Percentiles rank a stretch among this genome's conserved stretches.
These are phyloP conservation scores for Caenorhabditis afra DNA, from an alignment of 2,888 invertebrate genomes.

Conservation along the genomic window DNA sequence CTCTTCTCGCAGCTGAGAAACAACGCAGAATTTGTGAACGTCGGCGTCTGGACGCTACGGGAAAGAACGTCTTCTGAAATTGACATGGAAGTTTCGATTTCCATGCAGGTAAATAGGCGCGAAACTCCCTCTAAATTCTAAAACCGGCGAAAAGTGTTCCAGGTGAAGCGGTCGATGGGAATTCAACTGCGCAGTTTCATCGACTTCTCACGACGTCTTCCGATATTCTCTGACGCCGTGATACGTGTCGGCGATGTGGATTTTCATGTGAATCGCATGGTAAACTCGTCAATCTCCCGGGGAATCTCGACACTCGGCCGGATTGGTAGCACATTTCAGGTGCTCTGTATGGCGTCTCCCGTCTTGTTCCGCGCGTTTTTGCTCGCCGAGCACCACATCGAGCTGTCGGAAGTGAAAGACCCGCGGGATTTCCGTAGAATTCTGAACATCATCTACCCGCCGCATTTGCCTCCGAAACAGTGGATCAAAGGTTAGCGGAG, in stretches of 20 bases:
- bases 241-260: background rate
- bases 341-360: slow-evolving; percentile 31
- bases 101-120: slow-evolving; percentile 23
- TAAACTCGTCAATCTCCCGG: no score
- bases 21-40: slow-evolving; percentile 6
- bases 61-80: background rate
- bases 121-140: background rate
- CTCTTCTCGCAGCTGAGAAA: slow-evolving; percentile 12
- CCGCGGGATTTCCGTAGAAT: slow-evolving; percentile 31
- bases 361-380: slow-evolving; percentile 20
- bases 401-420: background rate
- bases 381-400: background rate
- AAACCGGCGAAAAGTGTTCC: slow-evolving; percentile 5
- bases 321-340: slow-evolving; percentile 3
- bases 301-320: background rate
- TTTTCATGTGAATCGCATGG: slow-evolving; percentile 41
- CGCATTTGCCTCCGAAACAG: slow-evolving; percentile 35
- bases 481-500: slow-evolving; percentile 36
- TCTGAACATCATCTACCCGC: slow-evolving; percentile 35
- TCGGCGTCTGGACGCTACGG: background rate
- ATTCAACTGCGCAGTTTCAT: slow-evolving; percentile 37
- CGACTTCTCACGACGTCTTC: slow-evolving; percentile 30
- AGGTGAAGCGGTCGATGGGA: slow-evolving; percentile 21
- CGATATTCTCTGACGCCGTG: slow-evolving; percentile 32
- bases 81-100: background rate